Base-by-base conservation (phyloP, 2,113 vertebrate genomes). In the Pavo muticus region DNA sequence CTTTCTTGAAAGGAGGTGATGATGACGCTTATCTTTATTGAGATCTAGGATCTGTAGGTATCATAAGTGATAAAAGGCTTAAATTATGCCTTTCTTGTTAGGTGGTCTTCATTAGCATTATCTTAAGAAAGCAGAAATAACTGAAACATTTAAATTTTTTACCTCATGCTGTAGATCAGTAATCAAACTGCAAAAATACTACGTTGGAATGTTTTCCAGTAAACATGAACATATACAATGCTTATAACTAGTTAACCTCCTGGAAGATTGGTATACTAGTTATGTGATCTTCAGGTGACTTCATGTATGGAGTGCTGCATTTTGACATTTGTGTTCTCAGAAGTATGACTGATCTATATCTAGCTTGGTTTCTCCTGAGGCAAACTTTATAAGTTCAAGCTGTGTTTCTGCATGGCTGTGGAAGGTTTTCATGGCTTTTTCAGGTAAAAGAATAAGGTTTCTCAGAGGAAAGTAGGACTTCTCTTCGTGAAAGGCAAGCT, bases 231-330 rank as follows among this genome's bases (percentile, higher is more conserved):
- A 17, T 6, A 45, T 1, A 0, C 13, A 30, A 8, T n/a, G 10
- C 21, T 79, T 0, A 1, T 39, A 47, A 10, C 10, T 37, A 29
- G 25, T 63, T 73, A 30, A 74, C 16, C 39, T 77, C 9, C 3
- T 4, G 10, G 19, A 59, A 44, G 23, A 27, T 14, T 3, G 9
- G 32, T 91, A 14, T 0, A 44, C 4, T 16, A 60, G 6, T 91
- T 83, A 39, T 0, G 17, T 11, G 44, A 37, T n/a, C 76, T 21
- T 11, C 10, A 39, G 8, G 8, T 76, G 0, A 2, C 14, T 52
- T 71, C 70, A 35, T 6, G 35, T 54, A 5, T 23, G 20, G 4
- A 0, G 76, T 59, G 6, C 2, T 92, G 10, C 44, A 1, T 71
- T 2, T n/a, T 67, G 14, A 18, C 16, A 27, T 5, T 9, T 40